These are phyloP conservation scores for Diglossa cyanea DNA, from an alignment of 2,797 vertebrate species.

Conservation along the genomic window DNA sequence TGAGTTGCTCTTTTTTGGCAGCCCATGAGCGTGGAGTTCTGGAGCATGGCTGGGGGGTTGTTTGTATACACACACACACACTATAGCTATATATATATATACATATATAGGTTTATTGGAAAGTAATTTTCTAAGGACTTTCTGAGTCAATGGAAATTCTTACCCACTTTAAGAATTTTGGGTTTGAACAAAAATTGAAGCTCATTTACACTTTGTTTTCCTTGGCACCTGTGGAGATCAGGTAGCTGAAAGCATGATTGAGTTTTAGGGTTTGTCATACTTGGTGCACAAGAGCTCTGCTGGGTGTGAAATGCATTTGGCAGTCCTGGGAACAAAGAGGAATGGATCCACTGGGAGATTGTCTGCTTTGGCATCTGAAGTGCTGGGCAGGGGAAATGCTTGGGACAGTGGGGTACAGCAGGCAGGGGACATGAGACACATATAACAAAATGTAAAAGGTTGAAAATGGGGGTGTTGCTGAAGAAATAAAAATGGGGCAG, in stretches of 20 bases:
- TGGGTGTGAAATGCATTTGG: not conserved
- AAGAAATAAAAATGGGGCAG: not conserved
- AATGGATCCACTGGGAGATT: not conserved
- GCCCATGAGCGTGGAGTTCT: not conserved
- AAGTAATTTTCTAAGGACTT: not conserved
- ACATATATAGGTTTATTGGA: not conserved
- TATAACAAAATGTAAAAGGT: not conserved
- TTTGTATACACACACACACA: not conserved
- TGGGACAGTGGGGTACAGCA: not conserved
- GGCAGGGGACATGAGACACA: not conserved
- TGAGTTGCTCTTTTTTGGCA: not conserved
- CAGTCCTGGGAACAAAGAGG: not conserved
- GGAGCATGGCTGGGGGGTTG: not conserved
- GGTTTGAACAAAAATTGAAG: not conserved
- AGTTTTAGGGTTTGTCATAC: not conserved
- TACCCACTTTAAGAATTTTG: not conserved
- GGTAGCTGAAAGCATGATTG: not conserved
- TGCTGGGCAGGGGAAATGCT: not conserved
- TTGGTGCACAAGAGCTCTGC: not conserved
- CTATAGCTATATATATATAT: too few species aligned
- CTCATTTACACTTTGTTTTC: not conserved
- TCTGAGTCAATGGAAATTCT: not conserved
- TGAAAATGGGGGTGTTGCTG: not conserved
- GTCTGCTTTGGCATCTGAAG: not conserved
- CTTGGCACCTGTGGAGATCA: not conserved